A percentile compares a stretch with the other conserved stretches of the same genome.
Conservation (phyloP, 2,888 invertebrate genomes). For the Chouioia cunea region DNA sequence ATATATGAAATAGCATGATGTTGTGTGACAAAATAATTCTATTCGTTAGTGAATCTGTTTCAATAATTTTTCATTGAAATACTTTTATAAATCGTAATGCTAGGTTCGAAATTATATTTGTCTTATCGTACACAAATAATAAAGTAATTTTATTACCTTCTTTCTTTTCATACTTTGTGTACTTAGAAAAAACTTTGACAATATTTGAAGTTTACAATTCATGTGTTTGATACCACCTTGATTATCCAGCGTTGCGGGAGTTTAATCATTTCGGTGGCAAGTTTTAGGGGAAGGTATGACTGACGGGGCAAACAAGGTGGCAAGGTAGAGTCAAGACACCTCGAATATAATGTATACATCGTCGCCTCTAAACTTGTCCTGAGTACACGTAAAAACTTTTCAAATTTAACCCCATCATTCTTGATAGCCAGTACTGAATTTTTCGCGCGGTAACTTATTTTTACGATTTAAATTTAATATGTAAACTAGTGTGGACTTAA, state of each 20-base stretch:
- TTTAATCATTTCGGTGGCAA: conserved; percentile 63
- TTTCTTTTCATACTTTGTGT: too few relatives aligned
- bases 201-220: too few relatives aligned
- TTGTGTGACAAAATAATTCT: too few relatives aligned
- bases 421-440: too few relatives aligned
- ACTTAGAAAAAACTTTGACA: too few relatives aligned
- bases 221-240: conserved; percentile 50
- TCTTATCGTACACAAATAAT: too few relatives aligned
- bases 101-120: too few relatives aligned
- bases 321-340: conserved; percentile 37
- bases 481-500: not conserved
- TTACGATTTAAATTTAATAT: conserved; percentile 32
- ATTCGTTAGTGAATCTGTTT: too few relatives aligned
- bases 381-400: conserved; percentile 62
- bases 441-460: not conserved
- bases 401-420: conserved; percentile 65
- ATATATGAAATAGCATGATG: too few relatives aligned
- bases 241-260: conserved; percentile 65
- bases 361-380: conserved; percentile 8
- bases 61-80: too few relatives aligned
- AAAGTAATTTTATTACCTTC: too few relatives aligned
- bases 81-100: too few relatives aligned
- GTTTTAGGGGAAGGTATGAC: conserved; percentile 59
- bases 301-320: conserved; percentile 61
- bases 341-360: conserved; percentile 31